Percentiles rank a stretch among this genome's conserved stretches.
Conservation (phyloP, 2,113 vertebrate genomes). For the Lates calcarifer region DNA sequence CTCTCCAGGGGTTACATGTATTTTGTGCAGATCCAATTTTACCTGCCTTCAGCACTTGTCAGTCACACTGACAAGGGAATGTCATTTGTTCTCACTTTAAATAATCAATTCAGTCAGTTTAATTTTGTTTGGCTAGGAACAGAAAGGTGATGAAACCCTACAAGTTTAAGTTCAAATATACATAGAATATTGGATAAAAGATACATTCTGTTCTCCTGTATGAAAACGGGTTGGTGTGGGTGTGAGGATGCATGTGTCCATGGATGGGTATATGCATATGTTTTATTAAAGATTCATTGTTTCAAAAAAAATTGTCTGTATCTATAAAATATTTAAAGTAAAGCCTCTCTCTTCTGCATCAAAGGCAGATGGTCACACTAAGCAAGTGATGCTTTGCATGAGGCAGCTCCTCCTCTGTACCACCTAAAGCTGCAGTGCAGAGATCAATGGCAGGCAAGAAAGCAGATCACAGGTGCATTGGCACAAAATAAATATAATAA, state of each 20-base stretch:
- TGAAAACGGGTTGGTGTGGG: background rate
- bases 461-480: slow-evolving; percentile 31
- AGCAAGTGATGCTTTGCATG: background rate
- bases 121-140: background rate
- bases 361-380: background rate
- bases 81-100: background rate
- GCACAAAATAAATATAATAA: background rate
- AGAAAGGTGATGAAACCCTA: background rate
- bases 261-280: background rate
- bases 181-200: background rate
- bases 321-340: slow-evolving; percentile 14
- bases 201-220: background rate
- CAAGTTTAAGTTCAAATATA: background rate
- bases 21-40: slow-evolving; percentile 39
- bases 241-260: background rate
- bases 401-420: background rate
- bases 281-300: background rate
- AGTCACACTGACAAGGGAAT: slow-evolving; percentile 18
- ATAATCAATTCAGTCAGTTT: background rate
- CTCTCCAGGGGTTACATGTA: slow-evolving; percentile 6
- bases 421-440: background rate
- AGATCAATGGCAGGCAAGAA: background rate
- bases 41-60: slow-evolving; percentile 16
- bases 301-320: background rate
- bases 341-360: slow-evolving; percentile 7